phyloP scores from a whole-genome alignment of 1,140 invertebrate genomes.

The Magallana gigas region DNA sequence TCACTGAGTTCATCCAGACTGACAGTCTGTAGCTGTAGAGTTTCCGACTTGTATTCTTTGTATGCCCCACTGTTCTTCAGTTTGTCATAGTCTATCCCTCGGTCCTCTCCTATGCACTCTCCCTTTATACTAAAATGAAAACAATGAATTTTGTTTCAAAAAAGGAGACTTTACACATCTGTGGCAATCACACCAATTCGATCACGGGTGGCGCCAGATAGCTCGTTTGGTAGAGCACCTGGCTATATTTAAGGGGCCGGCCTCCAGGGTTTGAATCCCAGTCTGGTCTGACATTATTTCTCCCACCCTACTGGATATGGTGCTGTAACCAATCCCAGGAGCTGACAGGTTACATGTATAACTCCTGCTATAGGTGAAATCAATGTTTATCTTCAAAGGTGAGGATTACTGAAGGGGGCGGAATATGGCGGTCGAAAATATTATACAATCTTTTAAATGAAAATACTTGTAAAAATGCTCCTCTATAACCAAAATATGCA shows the following conservation, averaged over 20 bases:
- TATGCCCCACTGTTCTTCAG: conserved; percentile 59
- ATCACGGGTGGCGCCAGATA: neutral
- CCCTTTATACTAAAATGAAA: conserved; percentile 67
- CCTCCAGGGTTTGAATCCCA: too few species aligned
- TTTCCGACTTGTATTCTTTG: conserved; percentile 61
- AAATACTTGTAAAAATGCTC: too few species aligned
- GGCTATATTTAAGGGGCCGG: neutral
- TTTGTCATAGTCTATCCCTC: conserved; percentile 64
- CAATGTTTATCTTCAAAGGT: too few species aligned
- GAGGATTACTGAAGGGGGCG: too few species aligned
- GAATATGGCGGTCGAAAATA: too few species aligned
- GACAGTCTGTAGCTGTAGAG: conserved; percentile 55
- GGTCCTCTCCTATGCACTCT: conserved; percentile 63
- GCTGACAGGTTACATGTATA: neutral
- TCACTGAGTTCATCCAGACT: conserved; percentile 57
- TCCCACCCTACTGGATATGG: too few species aligned
- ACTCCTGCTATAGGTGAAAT: too few species aligned
- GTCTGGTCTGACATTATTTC: too few species aligned
- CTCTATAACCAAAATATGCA: too few species aligned
- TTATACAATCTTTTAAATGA: too few species aligned
- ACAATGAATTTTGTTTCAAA: neutral
- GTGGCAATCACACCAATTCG: neutral
- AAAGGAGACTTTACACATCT: neutral
- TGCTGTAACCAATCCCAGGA: neutral
- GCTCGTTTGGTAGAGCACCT: neutral